Evolutionary conservation across 2,113 vertebrate genomes (phyloP).

Genomic region (Piprites chloris): DNA sequence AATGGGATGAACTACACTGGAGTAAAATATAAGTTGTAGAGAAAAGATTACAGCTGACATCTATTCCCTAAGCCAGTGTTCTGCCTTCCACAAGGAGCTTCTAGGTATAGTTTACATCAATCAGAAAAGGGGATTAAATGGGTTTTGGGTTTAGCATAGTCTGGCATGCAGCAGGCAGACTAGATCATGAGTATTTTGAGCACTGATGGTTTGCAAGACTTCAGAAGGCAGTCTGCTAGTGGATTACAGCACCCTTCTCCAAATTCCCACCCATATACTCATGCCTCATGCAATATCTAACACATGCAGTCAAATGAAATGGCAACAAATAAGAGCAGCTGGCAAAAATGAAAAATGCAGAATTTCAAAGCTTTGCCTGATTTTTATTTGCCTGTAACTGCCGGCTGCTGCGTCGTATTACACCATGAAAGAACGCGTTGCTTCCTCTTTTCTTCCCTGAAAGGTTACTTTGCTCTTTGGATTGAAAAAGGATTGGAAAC

Average conservation of each 20-base stretch:
- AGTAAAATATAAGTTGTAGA: slow-evolving; percentile 2
- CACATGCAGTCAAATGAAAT: slow-evolving; percentile 25
- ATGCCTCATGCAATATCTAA: slow-evolving; percentile 21
- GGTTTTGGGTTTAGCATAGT: background rate
- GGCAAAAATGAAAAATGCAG: slow-evolving; percentile 29
- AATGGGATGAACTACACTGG: background rate
- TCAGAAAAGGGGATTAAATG: background rate
- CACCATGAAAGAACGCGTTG: background rate
- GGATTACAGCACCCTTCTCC: slow-evolving; percentile 6
- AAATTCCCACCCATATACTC: background rate
- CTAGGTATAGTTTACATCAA: slow-evolving; percentile 18
- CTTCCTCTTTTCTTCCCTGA: background rate
- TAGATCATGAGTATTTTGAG: background rate
- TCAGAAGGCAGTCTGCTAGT: slow-evolving; percentile 15
- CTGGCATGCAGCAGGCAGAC: background rate
- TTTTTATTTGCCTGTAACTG: slow-evolving; percentile 16
- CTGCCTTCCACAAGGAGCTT: background rate
- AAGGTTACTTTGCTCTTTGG: slow-evolving; percentile 23
- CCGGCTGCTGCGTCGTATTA: background rate
- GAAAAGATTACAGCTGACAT: background rate
- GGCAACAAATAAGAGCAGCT: slow-evolving; percentile 35
- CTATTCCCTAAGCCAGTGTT: background rate
- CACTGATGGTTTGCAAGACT: background rate
- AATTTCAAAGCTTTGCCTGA: slow-evolving; percentile 51
- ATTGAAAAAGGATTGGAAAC: background rate